Evolutionary conservation across 2,888 invertebrate genomes (phyloP), one percentile per base, ranked within the genome.

Genomic region (Acrocera orbiculus): DNA sequence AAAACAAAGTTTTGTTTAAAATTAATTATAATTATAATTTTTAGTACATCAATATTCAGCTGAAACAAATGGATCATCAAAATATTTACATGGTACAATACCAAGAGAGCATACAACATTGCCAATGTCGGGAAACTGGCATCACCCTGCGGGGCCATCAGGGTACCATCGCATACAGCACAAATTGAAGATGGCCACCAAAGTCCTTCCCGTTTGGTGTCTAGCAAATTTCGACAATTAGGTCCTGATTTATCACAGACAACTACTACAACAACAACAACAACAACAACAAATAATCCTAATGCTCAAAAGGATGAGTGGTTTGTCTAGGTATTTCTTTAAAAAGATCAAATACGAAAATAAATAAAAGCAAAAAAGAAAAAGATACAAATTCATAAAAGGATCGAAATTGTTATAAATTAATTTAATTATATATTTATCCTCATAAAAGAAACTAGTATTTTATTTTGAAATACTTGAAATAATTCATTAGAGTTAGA

Each of bases 201-300:
- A 70, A 65, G 78, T 80, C 83, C 83, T 82, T 83, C 83, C 82
- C 82, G 83, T 78, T 79, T 76, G 76, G 75, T 78, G 75, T 81
- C 82, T 80, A 79, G 83, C 76, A 80, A 81, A 75, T 77, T 75
- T 70, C 59, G 60, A 53, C 59, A 60, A 58, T 56, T 59, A 57
- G 61, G 60, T 58, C 61, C 58, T 51, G 61, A 61, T 56, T 53
- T 58, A 52, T 56, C 58, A 41, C 71, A 76, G 71, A 70, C 77
- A 75, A 72, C 69, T 43, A 45, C 49, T 39, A 44, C 69, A 69
- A 72, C 72, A 63, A 70, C 72, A 29, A 39, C 43, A 37, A 44
- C 40, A 51, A 50, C 43, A 40, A 43, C 40, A 50, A 70, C 70
- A 71, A 69, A 68, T 70, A 69, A 69, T 70, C 70, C 77, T 74